phyloP scores from a whole-genome alignment of 2,113 vertebrate species.

The Capreolus pygargus region DNA sequence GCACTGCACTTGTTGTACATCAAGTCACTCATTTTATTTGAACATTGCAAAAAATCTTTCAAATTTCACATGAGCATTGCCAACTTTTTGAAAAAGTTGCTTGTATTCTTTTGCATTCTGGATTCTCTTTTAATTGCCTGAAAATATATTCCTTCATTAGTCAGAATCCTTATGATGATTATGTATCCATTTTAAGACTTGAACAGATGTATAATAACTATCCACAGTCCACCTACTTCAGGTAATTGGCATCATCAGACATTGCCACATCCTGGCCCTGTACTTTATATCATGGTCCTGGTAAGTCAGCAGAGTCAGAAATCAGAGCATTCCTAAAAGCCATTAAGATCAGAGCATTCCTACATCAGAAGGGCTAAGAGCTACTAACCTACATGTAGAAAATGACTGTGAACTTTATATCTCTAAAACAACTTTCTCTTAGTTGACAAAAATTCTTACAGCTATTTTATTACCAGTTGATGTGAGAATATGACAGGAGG shows the following conservation, averaged over 20 bases:
- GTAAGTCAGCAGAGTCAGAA: background rate
- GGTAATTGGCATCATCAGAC: background rate
- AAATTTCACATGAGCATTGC: background rate
- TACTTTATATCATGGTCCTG: no score
- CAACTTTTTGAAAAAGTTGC: background rate
- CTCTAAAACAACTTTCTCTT: background rate
- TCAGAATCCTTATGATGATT: rapidly evolving
- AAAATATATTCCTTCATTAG: background rate
- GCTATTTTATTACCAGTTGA: background rate
- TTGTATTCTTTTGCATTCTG: background rate
- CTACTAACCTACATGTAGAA: background rate
- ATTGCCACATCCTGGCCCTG: background rate
- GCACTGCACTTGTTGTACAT: background rate
- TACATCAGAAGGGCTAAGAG: background rate
- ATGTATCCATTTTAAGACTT: background rate
- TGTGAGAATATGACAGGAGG: background rate
- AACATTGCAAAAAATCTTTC: background rate
- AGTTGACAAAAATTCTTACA: background rate
- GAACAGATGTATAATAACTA: background rate
- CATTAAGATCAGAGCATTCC: background rate
- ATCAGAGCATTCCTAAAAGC: background rate
- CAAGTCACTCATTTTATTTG: background rate
- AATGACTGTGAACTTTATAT: background rate
- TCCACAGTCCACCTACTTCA: background rate
- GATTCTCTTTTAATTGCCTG: background rate